A percentile compares a stretch with the other conserved stretches of the same genome.
Conservation (phyloP, 2,797 vertebrate genomes). For the Alfaro cultratus region DNA sequence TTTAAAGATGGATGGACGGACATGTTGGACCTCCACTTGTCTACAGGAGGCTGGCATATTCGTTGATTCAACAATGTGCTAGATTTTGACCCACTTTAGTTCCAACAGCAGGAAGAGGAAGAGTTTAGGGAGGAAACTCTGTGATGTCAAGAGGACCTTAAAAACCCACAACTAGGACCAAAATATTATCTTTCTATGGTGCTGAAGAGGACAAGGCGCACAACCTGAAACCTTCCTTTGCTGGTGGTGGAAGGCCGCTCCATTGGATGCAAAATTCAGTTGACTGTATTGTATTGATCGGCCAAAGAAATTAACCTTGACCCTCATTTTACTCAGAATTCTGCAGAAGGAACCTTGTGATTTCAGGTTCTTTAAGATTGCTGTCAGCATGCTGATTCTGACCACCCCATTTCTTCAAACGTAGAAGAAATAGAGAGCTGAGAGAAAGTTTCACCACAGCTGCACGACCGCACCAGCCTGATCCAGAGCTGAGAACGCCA, state of each 20-base stretch:
- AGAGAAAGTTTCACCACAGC: too few species aligned
- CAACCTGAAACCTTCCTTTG: neutral
- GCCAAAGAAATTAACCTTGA: neutral
- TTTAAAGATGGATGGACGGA: neutral
- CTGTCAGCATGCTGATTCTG: neutral
- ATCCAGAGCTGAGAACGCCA: neutral
- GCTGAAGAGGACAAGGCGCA: neutral
- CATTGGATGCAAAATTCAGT: too few species aligned
- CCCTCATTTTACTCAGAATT: neutral
- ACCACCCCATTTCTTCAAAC: neutral
- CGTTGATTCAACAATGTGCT: neutral
- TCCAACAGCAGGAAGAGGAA: neutral
- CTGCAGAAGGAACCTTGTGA: neutral
- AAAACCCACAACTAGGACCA: neutral
- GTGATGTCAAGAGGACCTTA: neutral
- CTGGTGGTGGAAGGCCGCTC: neutral
- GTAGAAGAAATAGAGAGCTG: too few species aligned
- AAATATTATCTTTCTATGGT: neutral
- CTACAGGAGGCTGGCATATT: neutral
- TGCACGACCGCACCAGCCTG: too few species aligned
- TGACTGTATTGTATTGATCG: neutral
- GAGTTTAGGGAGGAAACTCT: neutral
- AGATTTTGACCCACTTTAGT: neutral
- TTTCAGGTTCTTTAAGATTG: neutral
- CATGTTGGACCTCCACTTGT: neutral